Base-by-base conservation (phyloP, 2,113 vertebrate genomes). In the Poeciliopsis retropinna region DNA sequence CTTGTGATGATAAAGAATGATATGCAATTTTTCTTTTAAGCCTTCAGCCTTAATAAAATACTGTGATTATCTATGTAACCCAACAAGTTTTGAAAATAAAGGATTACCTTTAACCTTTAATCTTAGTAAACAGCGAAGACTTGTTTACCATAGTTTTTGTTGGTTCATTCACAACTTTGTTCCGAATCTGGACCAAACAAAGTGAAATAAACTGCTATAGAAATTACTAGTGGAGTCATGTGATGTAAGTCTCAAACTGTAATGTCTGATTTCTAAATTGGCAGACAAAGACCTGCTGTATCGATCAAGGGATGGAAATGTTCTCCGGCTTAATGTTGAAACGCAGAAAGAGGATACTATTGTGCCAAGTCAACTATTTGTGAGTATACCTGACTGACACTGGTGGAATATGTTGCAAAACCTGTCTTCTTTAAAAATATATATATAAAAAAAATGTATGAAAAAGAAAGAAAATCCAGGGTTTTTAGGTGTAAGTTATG, bases 301-400 rank as follows among this genome's bases (percentile, higher is more conserved):
- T 86, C 95, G 94, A 76, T 95, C 94, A 14, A 94, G 82, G 65
- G 94, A 96, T 2, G 97, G 98, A 27, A 92, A 93, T 0, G 96
- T 99, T 82, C 89, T 97, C 68, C 94, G 91, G 81, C 85, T 93
- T 39, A 96, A 98, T 7, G 92, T 96, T 4, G 94, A 96, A 86
- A 96, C 95, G 14, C 93, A 94, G 82, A 85, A 81, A 72, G 94
- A 78, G 32, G 93, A 81, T 0, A 77, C 96, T 75, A 84, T 99
- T 61, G 97, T 99, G 93, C 93, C 96, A 77, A 96, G 95, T 90
- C 97, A 96, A 91, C 95, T 96, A 87, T 98, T 99, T 92, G 97
- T 98, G 92, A 98, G 98, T 97, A n/a, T n/a, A 30, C 13, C 31
- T 79, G 51, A 1, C 69, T 37, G n/a, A 44, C 8, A 67, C 34